Base-by-base conservation (phyloP, 30 jellyfish, hydroid and myxozoan species). In the Phacellophora camtschatica region DNA sequence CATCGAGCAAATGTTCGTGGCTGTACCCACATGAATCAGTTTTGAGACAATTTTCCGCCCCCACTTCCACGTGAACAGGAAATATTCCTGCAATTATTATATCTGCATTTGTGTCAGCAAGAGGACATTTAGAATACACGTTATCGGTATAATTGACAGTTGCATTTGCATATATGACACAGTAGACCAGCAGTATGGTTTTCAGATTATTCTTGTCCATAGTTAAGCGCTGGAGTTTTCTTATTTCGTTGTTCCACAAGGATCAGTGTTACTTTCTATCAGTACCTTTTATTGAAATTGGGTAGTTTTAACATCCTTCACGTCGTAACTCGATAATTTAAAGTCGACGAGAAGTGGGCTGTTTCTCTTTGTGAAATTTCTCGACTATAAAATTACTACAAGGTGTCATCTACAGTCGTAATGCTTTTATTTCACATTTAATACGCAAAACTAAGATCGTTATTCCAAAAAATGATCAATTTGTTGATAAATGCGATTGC, bases 51-150 rank as follows among this genome's bases (percentile, higher is more conserved):
- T 81, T 81, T 34, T 81, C 92, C 45, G 64, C 53, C 24, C 85
- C 73, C 13, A 67, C 85, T 12, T 53, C 85, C 0, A 81, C 92
- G 66, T 84, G 95, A 3, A 71, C 85, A 2, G 95, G 95, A 43
- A 84, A 72, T n/a, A 84, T 45, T 5, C 95, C 95, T 10, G 74
- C 95, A 48, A 84, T 33, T 5, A 84, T 72, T 20, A 71, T 25
- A 55, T 84, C 95, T 0, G 85, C 85, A 51, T 73, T 46, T 48
- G 74, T 73, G 37, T 49, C 95, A 28, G 25, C 45, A 13, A 81
- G 41, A 28, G 92, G 92, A 50, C 92, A 81, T 51, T 68, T 68
- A 32, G 70, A n/a, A 56, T 54, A 22, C 20, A 68, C 28, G 30
- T 1, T 22, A n/a, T 64, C 49, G 16, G 43, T 46, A 37, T 59